A percentile compares a stretch with the other conserved stretches of the same genome.
Evolutionary conservation across 2,113 vertebrate genomes (phyloP).

Genomic region (Hippolais icterina): DNA sequence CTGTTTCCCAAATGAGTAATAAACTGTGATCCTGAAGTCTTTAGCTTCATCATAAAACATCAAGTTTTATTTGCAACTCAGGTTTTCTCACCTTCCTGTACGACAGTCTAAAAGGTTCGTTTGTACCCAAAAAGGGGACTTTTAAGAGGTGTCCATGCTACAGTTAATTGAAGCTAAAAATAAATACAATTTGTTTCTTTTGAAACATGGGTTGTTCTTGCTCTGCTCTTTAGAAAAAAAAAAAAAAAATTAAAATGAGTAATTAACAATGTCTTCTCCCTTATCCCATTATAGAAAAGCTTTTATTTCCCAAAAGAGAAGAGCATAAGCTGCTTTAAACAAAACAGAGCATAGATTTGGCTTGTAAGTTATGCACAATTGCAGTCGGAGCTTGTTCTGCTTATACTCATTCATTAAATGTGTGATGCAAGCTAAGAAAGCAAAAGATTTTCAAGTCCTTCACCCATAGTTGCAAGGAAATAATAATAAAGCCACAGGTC

Average conservation of each 20-base stretch:
- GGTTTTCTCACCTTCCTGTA: not conserved
- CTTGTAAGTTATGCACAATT: not conserved
- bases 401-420: not conserved
- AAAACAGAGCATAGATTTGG: not conserved
- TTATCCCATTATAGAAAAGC: conserved; percentile 3
- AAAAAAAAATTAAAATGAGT: conserved; percentile 28
- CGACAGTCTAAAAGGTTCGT: not conserved
- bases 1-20: not conserved
- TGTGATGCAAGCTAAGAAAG: not conserved
- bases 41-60: not conserved
- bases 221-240: not conserved
- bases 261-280: conserved; percentile 33
- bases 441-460: not conserved
- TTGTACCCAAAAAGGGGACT: not conserved
- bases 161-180: conserved; percentile 17
- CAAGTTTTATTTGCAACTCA: not conserved
- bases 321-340: conserved; percentile 4
- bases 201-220: not conserved
- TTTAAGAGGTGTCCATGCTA: not conserved
- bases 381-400: not conserved
- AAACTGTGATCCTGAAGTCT: not conserved
- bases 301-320: conserved; percentile 4
- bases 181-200: not conserved
- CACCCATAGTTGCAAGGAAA: not conserved
- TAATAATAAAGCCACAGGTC: not conserved